Percentiles rank a stretch among this genome's conserved stretches.
Evolutionary conservation across 2,113 vertebrate species (phyloP).

Genomic region (Tetraodon nigroviridis): DNA sequence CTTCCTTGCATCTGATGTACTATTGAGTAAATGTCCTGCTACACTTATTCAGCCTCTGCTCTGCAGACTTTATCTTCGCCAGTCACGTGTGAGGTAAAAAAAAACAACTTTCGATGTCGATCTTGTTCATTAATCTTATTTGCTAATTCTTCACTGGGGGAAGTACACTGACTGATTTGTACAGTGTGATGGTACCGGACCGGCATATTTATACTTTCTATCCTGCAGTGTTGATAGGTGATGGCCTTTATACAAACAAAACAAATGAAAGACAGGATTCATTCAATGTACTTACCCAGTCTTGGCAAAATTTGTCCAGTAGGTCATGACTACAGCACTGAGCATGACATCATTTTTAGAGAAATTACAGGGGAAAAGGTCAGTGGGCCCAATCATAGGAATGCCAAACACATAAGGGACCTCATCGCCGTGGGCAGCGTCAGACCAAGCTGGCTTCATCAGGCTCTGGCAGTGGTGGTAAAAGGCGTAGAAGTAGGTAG

Average conservation of each 20-base stretch:
- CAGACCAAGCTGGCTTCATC: conserved; percentile 98
- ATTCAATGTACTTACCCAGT: conserved; percentile 84
- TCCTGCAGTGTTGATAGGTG: too few relatives aligned
- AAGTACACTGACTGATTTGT: too few relatives aligned
- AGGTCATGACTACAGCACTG: conserved; percentile 98
- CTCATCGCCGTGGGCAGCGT: conserved; percentile 95
- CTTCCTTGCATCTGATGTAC: neutral
- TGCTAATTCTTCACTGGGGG: neutral
- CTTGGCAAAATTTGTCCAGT: conserved; percentile 99
- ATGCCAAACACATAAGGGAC: conserved; percentile 97
- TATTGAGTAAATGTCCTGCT: neutral
- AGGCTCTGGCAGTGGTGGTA: conserved; percentile 99
- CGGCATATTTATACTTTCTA: too few relatives aligned
- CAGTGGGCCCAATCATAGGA: conserved; percentile 96
- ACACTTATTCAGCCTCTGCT: neutral
- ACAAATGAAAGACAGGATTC: neutral
- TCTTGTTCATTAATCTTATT: neutral
- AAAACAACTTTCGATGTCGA: neutral
- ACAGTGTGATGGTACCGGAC: too few relatives aligned
- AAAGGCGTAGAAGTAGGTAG: conserved; percentile 98
- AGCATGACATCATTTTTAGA: conserved; percentile 99
- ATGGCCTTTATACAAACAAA: neutral
- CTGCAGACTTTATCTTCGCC: neutral
- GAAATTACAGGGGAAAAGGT: conserved; percentile 98
- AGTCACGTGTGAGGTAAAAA: neutral